phyloP scores from a whole-genome alignment of 2,888 invertebrate species.

The Serrognathus titanus region DNA sequence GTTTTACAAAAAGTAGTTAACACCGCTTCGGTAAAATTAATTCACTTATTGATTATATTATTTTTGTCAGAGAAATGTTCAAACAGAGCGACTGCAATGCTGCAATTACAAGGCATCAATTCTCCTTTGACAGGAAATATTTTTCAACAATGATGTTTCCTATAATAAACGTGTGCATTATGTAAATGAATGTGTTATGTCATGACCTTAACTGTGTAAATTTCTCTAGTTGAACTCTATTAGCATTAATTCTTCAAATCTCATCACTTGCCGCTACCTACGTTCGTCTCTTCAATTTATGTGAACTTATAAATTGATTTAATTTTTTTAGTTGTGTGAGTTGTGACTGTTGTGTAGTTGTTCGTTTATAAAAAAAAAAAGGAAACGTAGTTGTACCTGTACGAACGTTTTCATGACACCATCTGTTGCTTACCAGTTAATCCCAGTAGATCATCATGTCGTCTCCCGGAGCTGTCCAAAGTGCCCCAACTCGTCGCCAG shows the following conservation, averaged over 20 bases:
- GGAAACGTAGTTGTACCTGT: background rate
- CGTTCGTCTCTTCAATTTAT: background rate
- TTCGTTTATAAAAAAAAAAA: background rate
- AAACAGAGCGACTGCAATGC: background rate
- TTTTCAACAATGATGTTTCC: no score
- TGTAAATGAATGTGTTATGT: no score
- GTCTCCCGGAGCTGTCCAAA: conserved; percentile 36
- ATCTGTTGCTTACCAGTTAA: conserved; percentile 31
- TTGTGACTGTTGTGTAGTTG: background rate
- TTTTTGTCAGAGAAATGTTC: conserved; percentile 1
- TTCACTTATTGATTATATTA: conserved; percentile 12
- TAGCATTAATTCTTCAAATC: background rate
- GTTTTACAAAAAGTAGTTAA: background rate
- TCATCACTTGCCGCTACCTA: background rate
- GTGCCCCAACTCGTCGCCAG: conserved; percentile 49
- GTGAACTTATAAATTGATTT: background rate
- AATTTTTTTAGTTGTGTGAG: background rate
- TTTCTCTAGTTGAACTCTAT: background rate
- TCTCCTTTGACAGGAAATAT: no score
- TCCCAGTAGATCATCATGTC: conserved; percentile 40
- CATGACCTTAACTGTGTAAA: no score
- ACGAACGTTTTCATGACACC: background rate
- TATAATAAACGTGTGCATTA: no score
- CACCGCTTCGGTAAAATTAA: background rate
- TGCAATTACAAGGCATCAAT: background rate